phyloP scores from a whole-genome alignment of 2,113 vertebrate genomes.

The Oncorhynchus tshawytscha region DNA sequence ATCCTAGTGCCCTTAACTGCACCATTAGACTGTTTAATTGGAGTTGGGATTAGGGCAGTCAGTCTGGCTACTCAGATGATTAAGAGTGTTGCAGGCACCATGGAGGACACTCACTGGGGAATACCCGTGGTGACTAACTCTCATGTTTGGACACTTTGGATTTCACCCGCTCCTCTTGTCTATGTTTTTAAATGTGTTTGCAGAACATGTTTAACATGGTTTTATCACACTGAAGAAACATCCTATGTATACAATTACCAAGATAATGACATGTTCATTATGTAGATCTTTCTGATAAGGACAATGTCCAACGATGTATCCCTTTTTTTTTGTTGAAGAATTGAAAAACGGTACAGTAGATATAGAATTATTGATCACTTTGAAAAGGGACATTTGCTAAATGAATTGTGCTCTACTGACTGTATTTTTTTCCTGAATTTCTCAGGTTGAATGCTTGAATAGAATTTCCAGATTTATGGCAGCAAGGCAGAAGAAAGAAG shows the following conservation, averaged over 20 bases:
- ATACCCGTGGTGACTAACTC: slow-evolving; percentile 45
- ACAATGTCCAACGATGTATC: not conserved
- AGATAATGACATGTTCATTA: not conserved
- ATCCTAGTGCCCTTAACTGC: slow-evolving; percentile 53
- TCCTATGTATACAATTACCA: slow-evolving; percentile 10
- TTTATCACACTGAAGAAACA: slow-evolving; percentile 3
- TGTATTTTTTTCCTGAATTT: slow-evolving; percentile 33
- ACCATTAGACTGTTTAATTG: slow-evolving; percentile 62
- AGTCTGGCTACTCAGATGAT: slow-evolving; percentile 59
- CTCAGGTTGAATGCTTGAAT: slow-evolving; percentile 73
- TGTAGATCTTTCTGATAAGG: not conserved
- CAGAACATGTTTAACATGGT: slow-evolving; percentile 44
- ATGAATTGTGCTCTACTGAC: slow-evolving; percentile 15
- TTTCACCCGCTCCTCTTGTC: slow-evolving; percentile 34
- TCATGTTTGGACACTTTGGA: slow-evolving; percentile 29
- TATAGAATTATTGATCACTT: not conserved
- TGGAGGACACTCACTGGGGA: slow-evolving; percentile 54
- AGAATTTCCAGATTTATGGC: slow-evolving; percentile 67
- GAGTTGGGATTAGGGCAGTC: slow-evolving; percentile 59
- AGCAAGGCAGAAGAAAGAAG: slow-evolving; percentile 49
- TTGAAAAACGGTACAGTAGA: not conserved
- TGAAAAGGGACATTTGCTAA: not conserved
- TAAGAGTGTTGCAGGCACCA: slow-evolving; percentile 48
- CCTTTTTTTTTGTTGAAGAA: not conserved
- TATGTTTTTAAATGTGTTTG: slow-evolving; percentile 50